Conservation (phyloP, 2,797 vertebrate species). For the Gymnothorax javanicus region DNA sequence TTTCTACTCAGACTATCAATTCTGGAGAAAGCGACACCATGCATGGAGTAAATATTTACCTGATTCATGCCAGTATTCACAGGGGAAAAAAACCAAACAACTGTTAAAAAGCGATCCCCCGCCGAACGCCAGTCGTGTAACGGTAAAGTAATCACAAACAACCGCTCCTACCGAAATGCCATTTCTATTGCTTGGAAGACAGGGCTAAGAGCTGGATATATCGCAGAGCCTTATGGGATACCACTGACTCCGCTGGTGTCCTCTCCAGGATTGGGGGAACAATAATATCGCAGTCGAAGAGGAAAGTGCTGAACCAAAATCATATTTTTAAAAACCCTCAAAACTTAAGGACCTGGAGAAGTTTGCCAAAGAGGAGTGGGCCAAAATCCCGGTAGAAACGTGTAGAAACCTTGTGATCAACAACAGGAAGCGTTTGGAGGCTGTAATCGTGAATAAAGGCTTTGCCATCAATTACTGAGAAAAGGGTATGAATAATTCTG, state of each 20-base stretch:
- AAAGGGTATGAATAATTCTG: no score
- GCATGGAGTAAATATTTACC: not conserved
- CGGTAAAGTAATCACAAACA: not conserved
- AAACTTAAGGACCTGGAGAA: no score
- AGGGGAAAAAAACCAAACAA: not conserved
- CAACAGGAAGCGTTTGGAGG: no score
- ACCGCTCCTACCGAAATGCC: conserved; percentile 9
- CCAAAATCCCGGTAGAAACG: no score
- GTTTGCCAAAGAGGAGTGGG: no score
- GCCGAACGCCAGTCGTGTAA: not conserved
- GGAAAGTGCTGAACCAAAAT: no score
- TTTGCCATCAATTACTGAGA: no score
- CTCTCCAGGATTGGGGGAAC: no score
- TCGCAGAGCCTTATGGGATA: conserved; percentile 40
- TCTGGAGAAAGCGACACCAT: not conserved
- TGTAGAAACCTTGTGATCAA: no score
- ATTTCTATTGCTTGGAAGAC: not conserved
- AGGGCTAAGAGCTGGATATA: not conserved
- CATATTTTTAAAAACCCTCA: no score
- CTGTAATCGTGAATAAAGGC: no score
- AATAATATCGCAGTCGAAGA: no score
- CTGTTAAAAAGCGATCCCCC: not conserved
- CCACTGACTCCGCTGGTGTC: not conserved
- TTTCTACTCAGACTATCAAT: not conserved
- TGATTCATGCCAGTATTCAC: not conserved